Evolutionary conservation across 2,797 vertebrate species (phyloP).

Genomic region (Tympanoctomys barrerae): DNA sequence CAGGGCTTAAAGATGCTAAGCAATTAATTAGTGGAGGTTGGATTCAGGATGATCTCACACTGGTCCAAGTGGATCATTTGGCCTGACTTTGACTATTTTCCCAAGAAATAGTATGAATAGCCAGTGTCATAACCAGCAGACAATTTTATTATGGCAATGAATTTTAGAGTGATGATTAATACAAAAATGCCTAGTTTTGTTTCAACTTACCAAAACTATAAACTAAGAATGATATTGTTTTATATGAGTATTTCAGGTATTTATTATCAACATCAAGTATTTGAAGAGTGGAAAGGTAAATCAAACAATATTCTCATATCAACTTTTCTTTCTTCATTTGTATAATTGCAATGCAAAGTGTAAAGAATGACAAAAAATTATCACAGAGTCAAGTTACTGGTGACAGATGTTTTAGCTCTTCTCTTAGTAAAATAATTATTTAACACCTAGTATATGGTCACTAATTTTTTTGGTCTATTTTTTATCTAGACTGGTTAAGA

Average conservation of each 20-base stretch:
- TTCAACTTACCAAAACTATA: not conserved
- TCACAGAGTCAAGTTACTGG: not conserved
- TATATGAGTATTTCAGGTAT: not conserved
- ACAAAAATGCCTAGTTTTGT: not conserved
- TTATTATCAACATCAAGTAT: not conserved
- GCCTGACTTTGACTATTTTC: not conserved
- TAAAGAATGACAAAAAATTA: not conserved
- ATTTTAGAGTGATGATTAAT: not conserved
- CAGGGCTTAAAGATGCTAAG: not conserved
- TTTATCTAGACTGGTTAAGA: not conserved
- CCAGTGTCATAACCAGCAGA: not conserved
- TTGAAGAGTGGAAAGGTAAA: not conserved
- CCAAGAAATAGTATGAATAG: not conserved
- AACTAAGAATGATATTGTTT: not conserved
- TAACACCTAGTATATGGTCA: not conserved
- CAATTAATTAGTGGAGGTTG: not conserved
- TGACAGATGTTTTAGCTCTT: not conserved
- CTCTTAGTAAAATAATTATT: not conserved
- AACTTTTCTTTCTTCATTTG: not conserved
- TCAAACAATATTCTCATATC: not conserved
- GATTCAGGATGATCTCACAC: not conserved
- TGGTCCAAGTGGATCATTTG: not conserved
- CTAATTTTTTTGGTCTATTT: not conserved
- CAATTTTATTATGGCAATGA: not conserved
- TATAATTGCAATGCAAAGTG: not conserved